Evolutionary conservation across 2,797 vertebrate species (phyloP).

Genomic region (Acanthurus leucopareius): DNA sequence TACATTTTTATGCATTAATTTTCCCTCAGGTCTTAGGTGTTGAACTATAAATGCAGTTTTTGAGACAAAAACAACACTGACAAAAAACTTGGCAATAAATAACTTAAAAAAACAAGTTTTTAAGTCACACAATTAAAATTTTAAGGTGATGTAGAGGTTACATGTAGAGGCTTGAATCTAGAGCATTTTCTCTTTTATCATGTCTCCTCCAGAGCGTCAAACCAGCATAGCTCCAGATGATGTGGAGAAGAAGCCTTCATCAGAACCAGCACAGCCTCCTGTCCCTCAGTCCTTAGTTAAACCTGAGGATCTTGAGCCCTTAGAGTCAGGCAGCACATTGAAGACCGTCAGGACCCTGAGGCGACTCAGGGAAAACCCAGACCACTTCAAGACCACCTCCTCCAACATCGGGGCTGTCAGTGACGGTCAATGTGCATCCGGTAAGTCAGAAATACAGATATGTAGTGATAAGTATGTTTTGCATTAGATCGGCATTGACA

Average conservation of each 20-base stretch:
- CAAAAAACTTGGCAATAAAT: not conserved
- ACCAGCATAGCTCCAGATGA: constrained; percentile 50
- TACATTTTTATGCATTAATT: not conserved
- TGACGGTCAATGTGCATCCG: constrained; percentile 56
- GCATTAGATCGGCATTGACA: not conserved
- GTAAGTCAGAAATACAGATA: constrained; percentile 77
- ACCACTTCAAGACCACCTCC: constrained; percentile 85
- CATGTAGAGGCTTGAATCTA: not conserved
- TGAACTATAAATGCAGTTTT: constrained; percentile 1
- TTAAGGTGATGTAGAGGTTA: not conserved
- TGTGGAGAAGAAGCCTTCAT: constrained; percentile 5
- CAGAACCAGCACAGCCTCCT: constrained; percentile 9
- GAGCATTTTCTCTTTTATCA: constrained; percentile 3
- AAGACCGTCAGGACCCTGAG: constrained; percentile 80
- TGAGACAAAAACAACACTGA: not conserved
- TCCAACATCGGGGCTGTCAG: constrained; percentile 83
- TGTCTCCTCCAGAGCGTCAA: constrained; percentile 66
- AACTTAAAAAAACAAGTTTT: not conserved
- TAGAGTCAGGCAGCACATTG: constrained; percentile 75
- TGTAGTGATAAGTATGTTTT: not conserved
- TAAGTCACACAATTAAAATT: not conserved
- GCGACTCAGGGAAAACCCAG: constrained; percentile 66
- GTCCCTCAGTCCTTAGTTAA: constrained; percentile 60
- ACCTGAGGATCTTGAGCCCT: constrained; percentile 81
- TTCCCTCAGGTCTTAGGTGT: not conserved